Evolutionary conservation across 2,888 invertebrate species (phyloP).

Genomic region (Limnephilus auricula): DNA sequence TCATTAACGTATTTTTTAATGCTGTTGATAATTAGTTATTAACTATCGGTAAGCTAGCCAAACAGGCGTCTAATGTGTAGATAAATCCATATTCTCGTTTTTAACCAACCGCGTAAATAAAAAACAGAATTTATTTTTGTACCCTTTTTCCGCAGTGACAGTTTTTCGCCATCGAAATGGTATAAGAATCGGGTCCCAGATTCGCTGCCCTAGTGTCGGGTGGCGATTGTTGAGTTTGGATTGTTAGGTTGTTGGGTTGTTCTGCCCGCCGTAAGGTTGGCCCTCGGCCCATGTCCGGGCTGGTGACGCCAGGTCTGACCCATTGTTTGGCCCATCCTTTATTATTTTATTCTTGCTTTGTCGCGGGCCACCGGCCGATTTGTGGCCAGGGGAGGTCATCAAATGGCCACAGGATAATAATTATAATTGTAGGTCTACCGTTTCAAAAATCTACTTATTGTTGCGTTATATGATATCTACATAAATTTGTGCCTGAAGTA

Average conservation of each 20-base stretch:
- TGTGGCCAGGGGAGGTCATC: constrained; percentile 31
- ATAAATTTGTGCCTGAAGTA: too few relatives aligned
- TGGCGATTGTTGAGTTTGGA: constrained; percentile 45
- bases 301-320: constrained; percentile 64
- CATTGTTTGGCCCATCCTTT: constrained; percentile 60
- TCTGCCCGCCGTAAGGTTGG: background rate
- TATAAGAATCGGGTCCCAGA: background rate
- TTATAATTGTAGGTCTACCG: background rate
- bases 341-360: constrained; percentile 59
- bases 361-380: constrained; percentile 49
- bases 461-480: too few relatives aligned
- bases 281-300: constrained; percentile 40
- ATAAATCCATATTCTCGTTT: too few relatives aligned
- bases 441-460: background rate
- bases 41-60: too few relatives aligned
- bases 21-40: too few relatives aligned
- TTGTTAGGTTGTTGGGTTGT: background rate
- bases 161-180: background rate
- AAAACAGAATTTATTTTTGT: too few relatives aligned
- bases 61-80: too few relatives aligned
- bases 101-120: too few relatives aligned
- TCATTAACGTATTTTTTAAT: too few relatives aligned
- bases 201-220: background rate
- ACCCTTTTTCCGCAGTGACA: background rate
- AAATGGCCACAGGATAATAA: background rate